Evolutionary conservation across 2,888 invertebrate genomes (phyloP).

Genomic region (Urechis unicinctus): DNA sequence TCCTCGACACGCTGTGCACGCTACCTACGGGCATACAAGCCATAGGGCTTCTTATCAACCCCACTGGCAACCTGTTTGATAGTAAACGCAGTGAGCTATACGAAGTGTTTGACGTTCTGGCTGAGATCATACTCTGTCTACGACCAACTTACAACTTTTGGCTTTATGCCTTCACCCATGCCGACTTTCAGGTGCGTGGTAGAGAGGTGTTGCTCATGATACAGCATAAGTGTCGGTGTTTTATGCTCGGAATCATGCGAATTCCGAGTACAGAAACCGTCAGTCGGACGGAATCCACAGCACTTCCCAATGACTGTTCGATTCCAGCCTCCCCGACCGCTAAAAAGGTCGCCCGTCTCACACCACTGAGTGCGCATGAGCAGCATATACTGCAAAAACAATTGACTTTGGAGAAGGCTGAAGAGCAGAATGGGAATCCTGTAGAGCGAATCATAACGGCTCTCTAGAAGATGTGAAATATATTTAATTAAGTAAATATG

Average conservation of each 20-base stretch:
- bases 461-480: too few species aligned
- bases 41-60: slow-evolving; percentile 6
- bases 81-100: background rate
- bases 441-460: too few species aligned
- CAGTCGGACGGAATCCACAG: background rate
- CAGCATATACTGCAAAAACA: too few species aligned
- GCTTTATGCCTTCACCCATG: slow-evolving; percentile 2
- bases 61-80: slow-evolving; percentile 6
- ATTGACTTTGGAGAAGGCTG: too few species aligned
- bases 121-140: slow-evolving; percentile 8
- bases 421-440: too few species aligned
- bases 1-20: slow-evolving; percentile 10
- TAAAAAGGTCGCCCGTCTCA: too few species aligned
- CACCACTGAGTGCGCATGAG: too few species aligned
- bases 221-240: slow-evolving; percentile 7
- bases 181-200: slow-evolving; percentile 59
- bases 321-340: background rate
- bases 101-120: slow-evolving; percentile 11
- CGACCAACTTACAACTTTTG: slow-evolving; percentile 7
- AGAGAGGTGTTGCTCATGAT: background rate
- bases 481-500: too few species aligned
- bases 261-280: background rate
- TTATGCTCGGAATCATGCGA: background rate
- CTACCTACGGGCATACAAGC: slow-evolving; percentile 8
- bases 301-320: background rate